Evolutionary conservation across 2,113 vertebrate genomes (phyloP), one percentile per base, ranked within the genome.

Genomic region (Diphyllodes magnificus): DNA sequence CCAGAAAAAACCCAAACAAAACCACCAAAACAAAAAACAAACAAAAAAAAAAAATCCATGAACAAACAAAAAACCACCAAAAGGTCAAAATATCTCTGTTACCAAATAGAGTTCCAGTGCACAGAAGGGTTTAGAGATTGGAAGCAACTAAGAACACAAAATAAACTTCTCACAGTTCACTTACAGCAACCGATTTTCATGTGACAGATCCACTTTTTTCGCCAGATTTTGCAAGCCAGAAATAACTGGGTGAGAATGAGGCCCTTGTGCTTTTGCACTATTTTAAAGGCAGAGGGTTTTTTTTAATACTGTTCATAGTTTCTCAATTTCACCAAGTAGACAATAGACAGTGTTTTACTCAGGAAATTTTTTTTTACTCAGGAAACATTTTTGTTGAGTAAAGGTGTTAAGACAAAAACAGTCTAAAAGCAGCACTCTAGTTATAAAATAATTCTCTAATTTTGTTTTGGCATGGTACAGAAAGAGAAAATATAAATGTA

Each of bases 381-480:
- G 16, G 23, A 77, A 56, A 87, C 33, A 11, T 7, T 56, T 77
- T 80, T 15, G 13, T 9, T 31, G 50, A 61, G 2, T 59, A 59
- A 69, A 61, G 10, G 33, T 42, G 18, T 66, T 35, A 59, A 87
- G 23, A 54, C 9, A 61, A 59, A 88, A 79, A 1, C 14, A 37
- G 17, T 17, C 30, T 57, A 61, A 89, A 96, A 93, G 65, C 47
- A 94, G 15, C n/a, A 54, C 76, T 95, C 33, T 50, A 90, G 21
- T 79, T 90, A 50, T 39, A 49, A 68, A 96, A 93, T 82, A 96
- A 61, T 93, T 91, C 19, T 94, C 84, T 92, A 73, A 71, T 80
- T 56, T 94, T 53, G 30, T 71, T 73, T 40, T 59, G 61, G 39
- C 76, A 83, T 91, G 17, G 33, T 59, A 85, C 27, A 87, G 73